Conservation (phyloP, 1,140 invertebrate species). For the Caerostris extrusa region DNA sequence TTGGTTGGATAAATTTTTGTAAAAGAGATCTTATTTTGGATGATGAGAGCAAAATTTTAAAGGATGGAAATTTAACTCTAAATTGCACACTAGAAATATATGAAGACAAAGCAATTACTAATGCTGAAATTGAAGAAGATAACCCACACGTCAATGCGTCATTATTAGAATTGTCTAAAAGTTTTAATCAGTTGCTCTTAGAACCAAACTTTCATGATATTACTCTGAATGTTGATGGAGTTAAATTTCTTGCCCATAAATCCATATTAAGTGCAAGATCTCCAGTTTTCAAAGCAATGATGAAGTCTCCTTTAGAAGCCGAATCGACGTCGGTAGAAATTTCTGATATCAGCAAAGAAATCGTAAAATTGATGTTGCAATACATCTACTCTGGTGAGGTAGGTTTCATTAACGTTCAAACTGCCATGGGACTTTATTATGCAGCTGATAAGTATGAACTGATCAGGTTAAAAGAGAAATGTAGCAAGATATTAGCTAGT, state of each 20-base stretch:
- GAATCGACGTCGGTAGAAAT: background rate
- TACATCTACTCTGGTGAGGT: background rate
- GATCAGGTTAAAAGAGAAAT: background rate
- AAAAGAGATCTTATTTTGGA: background rate
- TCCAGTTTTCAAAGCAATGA: conserved; percentile 17
- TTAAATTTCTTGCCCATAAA: background rate
- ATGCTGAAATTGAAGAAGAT: background rate
- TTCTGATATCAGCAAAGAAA: background rate
- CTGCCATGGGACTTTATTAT: conserved; percentile 2
- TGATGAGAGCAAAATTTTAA: background rate
- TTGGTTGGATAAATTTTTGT: conserved; percentile 11
- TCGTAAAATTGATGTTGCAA: background rate
- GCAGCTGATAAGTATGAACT: conserved; percentile 29
- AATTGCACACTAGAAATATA: background rate
- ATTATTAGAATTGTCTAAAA: background rate
- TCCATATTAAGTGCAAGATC: conserved; percentile 27
- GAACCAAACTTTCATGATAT: background rate
- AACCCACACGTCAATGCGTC: background rate
- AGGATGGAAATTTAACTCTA: background rate
- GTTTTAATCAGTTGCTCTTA: background rate
- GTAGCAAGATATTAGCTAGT: background rate
- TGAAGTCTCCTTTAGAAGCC: background rate
- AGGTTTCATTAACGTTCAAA: background rate
- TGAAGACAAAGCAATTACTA: background rate
- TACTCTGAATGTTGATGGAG: conserved; percentile 9